These are phyloP conservation scores for Planiliza haematocheilus DNA, from an alignment of 2,113 vertebrate species.

Conservation along the genomic window DNA sequence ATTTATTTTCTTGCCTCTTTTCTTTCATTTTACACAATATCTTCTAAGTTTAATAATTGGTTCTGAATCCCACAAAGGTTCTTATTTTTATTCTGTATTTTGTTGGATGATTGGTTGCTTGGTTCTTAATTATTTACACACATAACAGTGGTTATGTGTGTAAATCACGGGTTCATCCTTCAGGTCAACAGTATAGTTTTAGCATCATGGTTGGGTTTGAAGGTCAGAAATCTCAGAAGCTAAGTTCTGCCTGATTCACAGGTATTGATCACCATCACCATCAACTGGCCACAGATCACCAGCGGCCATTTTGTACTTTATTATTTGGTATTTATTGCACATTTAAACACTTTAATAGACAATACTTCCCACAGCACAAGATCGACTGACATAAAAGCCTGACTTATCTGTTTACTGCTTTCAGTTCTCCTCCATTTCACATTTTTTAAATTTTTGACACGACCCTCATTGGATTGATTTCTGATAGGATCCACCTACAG, in stretches of 20 bases:
- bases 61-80: too few species aligned
- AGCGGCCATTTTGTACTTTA: constrained; percentile 12
- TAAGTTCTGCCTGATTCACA: constrained; percentile 9
- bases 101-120: not conserved
- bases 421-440: not conserved
- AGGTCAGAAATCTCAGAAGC: constrained; percentile 1
- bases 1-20: too few species aligned
- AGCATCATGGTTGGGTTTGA: not conserved
- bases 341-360: constrained; percentile 25
- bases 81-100: not conserved
- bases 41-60: too few species aligned
- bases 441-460: constrained; percentile 9
- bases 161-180: not conserved
- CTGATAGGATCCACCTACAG: too few species aligned
- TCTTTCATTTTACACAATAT: too few species aligned
- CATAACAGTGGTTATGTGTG: too few species aligned
- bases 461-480: too few species aligned
- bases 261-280: constrained; percentile 26
- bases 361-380: constrained; percentile 5
- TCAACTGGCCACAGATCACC: constrained; percentile 27
- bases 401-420: not conserved
- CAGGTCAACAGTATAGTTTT: not conserved
- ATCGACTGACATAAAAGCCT: constrained; percentile 3
- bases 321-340: constrained; percentile 45
- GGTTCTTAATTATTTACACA: not conserved